phyloP scores from a whole-genome alignment of 2,888 invertebrate species.

The Reticulitermes lucifugus region DNA sequence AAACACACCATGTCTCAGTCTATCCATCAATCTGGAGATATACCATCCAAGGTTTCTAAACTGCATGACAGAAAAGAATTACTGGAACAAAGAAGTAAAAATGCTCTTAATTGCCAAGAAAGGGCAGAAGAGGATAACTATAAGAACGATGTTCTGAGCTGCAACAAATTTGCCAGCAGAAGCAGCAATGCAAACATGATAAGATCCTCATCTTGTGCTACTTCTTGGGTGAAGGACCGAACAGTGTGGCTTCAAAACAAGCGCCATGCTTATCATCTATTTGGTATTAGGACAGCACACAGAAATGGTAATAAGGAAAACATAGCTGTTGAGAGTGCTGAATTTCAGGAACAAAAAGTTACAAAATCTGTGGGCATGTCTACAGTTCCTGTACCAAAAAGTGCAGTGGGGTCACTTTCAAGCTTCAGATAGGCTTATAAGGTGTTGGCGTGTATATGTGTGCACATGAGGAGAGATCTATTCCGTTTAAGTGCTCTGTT shows the following conservation, averaged over 20 bases:
- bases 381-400: neutral
- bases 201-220: neutral
- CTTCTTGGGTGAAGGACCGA: constrained; percentile 15
- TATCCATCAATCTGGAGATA: neutral
- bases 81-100: neutral
- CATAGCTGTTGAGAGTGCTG: neutral
- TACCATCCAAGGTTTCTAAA: neutral
- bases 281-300: neutral
- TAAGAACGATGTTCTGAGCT: constrained; percentile 25
- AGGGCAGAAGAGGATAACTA: constrained; percentile 27
- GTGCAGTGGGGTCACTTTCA: neutral
- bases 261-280: constrained; percentile 45
- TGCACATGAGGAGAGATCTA: no score
- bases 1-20: neutral
- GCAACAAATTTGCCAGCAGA: neutral
- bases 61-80: neutral
- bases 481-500: no score
- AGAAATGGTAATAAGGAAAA: constrained; percentile 50
- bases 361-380: neutral
- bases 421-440: constrained; percentile 3
- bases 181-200: no score
- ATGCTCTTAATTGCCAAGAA: neutral
- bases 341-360: neutral
- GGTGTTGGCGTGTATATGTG: neutral
- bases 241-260: constrained; percentile 52